Percentiles rank a stretch among this genome's conserved stretches.
Evolutionary conservation across 2,113 vertebrate genomes (phyloP).

Genomic region (Hippolais icterina): DNA sequence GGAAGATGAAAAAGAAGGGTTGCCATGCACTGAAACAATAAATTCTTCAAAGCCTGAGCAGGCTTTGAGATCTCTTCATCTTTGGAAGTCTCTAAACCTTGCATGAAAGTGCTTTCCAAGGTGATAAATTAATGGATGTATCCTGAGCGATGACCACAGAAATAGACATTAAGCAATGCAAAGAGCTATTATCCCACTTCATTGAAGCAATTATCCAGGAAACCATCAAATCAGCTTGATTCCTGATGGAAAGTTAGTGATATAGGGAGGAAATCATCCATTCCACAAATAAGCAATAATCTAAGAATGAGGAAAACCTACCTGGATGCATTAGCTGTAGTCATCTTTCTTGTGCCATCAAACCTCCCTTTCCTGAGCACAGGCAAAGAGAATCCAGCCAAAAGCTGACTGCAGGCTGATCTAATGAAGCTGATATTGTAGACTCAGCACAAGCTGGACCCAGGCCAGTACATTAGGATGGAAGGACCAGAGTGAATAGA

Average conservation of each 20-base stretch:
- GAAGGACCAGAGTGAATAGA: constrained; percentile 2
- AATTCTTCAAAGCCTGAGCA: constrained; percentile 3
- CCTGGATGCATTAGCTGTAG: background rate
- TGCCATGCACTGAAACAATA: constrained; percentile 6
- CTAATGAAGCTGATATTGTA: constrained; percentile 1
- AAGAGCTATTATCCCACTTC: constrained; percentile 9
- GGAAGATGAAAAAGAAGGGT: background rate
- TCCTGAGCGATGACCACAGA: constrained; percentile 10
- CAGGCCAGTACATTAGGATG: constrained; percentile 4
- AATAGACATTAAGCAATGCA: background rate
- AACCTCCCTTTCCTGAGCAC: background rate
- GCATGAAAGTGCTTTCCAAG: constrained; percentile 7
- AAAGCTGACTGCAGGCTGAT: constrained; percentile 42
- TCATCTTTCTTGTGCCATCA: background rate
- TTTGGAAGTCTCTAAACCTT: background rate
- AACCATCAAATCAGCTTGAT: background rate
- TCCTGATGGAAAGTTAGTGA: background rate
- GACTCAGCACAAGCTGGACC: constrained; percentile 23
- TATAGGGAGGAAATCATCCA: constrained; percentile 4
- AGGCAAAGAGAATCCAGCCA: background rate
- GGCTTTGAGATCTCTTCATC: constrained; percentile 11
- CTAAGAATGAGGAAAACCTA: constrained; percentile 9
- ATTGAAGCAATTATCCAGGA: constrained; percentile 7
- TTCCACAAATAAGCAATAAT: constrained; percentile 35
- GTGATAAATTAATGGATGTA: constrained; percentile 18